Evolutionary conservation across 37 sponge, comb jelly and placozoan species (phyloP), one percentile per base, ranked within the genome.

Genomic region (Axinella damicornis): DNA sequence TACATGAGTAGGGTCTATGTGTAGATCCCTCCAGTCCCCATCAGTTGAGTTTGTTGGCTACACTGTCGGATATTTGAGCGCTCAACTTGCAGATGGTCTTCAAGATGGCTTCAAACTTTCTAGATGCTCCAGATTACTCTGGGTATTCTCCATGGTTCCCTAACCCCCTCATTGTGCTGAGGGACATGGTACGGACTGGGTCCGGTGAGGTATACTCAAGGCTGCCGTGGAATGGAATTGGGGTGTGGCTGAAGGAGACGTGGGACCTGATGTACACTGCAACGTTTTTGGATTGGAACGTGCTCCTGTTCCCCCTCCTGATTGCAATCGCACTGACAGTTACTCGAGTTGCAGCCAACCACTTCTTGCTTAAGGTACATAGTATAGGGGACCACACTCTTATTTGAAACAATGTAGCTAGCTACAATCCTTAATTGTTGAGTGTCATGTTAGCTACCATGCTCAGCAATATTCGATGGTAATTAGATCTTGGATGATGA

Each of bases 71-170:
- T n/a, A n/a, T n/a, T n/a, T n/a, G n/a, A n/a, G n/a, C n/a, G n/a
- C n/a, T n/a, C n/a, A n/a, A n/a, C n/a, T n/a, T n/a, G n/a, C n/a
- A n/a, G n/a, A n/a, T n/a, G n/a, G n/a, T n/a, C n/a, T 46, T 46
- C 27, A 12, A 74, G 36, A 78, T 78, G 79, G 79, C 79, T 1
- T 21, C 46, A 28, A 28, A 38, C 38, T 65, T 78, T 28, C 24
- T 85, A 57, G 68, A 75, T 18, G 76, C 41, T 11, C 84, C 84
- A 0, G 77, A 24, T 71, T 86, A 86, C 53, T 31, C 40, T 25
- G 65, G 77, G 14, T 37, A 76, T 46, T 89, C 89, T 0, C 89
- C 89, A 5, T 59, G 63, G 76, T 89, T 89, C 30, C 89, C 89
- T 40, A 83, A 89, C 41, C 89, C 89, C 2, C 25, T 83, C 21